Base-by-base conservation (phyloP, 1,140 invertebrate species). In the Drosophila nebulosa region DNA sequence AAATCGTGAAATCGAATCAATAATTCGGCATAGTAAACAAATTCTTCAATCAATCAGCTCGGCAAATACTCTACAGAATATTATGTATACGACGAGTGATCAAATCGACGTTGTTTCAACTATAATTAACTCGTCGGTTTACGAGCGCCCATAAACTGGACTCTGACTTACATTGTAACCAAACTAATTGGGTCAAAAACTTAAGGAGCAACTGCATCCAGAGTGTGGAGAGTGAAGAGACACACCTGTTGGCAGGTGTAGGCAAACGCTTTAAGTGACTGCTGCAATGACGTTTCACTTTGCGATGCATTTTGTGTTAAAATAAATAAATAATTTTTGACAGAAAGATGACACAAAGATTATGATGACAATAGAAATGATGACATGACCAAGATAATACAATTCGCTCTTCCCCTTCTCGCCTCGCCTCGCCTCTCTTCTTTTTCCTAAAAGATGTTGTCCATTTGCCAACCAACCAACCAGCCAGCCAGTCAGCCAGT, bases 301-400 rank as follows among this genome's bases (percentile, higher is more conserved):
- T 74, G 14, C 58, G 59, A 53, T 68, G 57, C 53, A 72, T 55
- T 78, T 74, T 32, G 78, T 75, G 74, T 86, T 85, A 76, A 84
- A 84, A 85, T 75, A 85, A 75, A 85, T 85, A 78, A 78, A 86
- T 85, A 85, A 85, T 74, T 80, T 81, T 78, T 85, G 81, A 86
- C 79, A 85, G 78, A 80, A 76, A 67, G 76, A 84, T 83, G 79
- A 79, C 78, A 69, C 77, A 64, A 57, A 46, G 22, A 39, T 51
- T 78, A 73, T 80, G 79, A 79, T 70, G 81, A 85, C 81, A 85
- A 85, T 85, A 85, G 81, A 85, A 80, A 73, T 74, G 81, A 85
- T 86, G 78, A 86, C 81, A 71, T 74, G 78, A 51, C 73, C 65
- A 42, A 46, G 35, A 80, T 74, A 80, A 65, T 59, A 64, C 10